These are phyloP conservation scores for Andrena minutula DNA, from an alignment of 2,888 invertebrate genomes.

Conservation along the genomic window DNA sequence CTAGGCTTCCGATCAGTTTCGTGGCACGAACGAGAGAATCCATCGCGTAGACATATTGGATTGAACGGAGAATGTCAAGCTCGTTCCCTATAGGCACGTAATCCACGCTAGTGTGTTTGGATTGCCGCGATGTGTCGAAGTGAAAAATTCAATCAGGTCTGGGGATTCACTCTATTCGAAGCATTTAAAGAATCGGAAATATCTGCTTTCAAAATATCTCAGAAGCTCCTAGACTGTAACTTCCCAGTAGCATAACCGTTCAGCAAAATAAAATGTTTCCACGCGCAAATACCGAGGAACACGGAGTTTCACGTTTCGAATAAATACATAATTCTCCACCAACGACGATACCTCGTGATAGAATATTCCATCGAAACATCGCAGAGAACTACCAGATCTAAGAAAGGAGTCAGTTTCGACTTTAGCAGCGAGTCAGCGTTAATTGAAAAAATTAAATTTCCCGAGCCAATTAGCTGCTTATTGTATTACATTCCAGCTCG, in stretches of 20 bases:
- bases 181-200: background rate
- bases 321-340: background rate
- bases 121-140: background rate
- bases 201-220: background rate
- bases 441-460: constrained; percentile 34
- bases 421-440: background rate
- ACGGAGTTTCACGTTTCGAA: background rate
- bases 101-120: constrained; percentile 2
- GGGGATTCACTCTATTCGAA: background rate
- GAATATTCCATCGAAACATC: too few species aligned
- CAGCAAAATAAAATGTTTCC: background rate
- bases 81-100: constrained; percentile 39
- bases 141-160: background rate
- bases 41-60: constrained; percentile 59
- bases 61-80: constrained; percentile 45
- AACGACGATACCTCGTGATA: background rate
- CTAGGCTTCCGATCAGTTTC: constrained; percentile 22
- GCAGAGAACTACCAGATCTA: background rate
- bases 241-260: background rate
- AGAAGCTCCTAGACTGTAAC: background rate
- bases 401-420: background rate
- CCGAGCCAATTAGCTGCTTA: constrained; percentile 44
- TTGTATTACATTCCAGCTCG: constrained; percentile 37
- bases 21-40: constrained; percentile 40
- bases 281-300: background rate